A percentile compares a stretch with the other conserved stretches of the same genome.
phyloP scores from a whole-genome alignment of 2,113 vertebrate genomes.

The Formicarius rufipectus region DNA sequence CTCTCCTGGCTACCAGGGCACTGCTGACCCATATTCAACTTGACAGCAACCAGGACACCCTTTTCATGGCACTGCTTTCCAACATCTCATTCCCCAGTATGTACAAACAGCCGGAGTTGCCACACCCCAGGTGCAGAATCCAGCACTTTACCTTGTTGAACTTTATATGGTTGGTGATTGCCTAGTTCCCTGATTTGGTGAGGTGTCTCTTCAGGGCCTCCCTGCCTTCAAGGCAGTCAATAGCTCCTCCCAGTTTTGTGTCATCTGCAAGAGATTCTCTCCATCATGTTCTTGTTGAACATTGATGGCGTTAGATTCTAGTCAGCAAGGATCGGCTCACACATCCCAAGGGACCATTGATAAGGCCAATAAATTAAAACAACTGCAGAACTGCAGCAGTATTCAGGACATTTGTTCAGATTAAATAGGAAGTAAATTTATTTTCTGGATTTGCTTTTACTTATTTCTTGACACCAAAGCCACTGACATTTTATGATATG shows the following conservation, averaged over 20 bases:
- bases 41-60: background rate
- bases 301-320: background rate
- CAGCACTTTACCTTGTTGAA: background rate
- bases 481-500: background rate
- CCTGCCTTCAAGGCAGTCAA: background rate
- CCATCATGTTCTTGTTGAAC: background rate
- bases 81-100: background rate
- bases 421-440: background rate
- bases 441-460: conserved; percentile 13
- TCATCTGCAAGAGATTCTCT: background rate
- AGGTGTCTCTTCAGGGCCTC: background rate
- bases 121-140: background rate
- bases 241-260: background rate
- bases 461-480: background rate
- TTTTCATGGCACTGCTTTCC: background rate
- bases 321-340: background rate
- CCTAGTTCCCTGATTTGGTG: background rate
- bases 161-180: background rate
- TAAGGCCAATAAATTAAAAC: conserved; percentile 11
- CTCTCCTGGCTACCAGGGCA: background rate
- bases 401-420: background rate
- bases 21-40: background rate
- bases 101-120: background rate
- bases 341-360: background rate
- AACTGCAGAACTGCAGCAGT: background rate